phyloP scores from a whole-genome alignment of 2,113 vertebrate species.

The Poeciliopsis retropinna region DNA sequence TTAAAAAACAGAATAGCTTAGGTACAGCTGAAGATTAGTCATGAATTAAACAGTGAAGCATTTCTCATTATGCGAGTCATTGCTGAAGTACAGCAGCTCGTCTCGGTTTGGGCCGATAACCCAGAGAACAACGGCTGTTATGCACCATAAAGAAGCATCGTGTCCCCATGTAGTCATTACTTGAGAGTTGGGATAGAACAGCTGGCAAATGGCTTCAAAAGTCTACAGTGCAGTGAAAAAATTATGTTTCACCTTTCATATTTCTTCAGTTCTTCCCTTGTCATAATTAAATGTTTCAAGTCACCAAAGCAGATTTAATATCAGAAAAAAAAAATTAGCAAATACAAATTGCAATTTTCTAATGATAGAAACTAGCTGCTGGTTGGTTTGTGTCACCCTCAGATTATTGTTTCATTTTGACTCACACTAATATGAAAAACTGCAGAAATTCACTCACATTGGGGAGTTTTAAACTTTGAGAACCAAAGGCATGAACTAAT shows the following conservation, averaged over 20 bases:
- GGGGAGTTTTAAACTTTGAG: background rate
- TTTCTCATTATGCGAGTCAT: slow-evolving; percentile 24
- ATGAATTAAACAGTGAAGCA: slow-evolving; percentile 45
- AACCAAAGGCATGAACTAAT: background rate
- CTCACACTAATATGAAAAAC: too few relatives aligned
- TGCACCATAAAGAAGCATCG: slow-evolving; percentile 41
- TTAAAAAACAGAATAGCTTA: slow-evolving; percentile 1
- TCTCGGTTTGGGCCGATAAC: slow-evolving; percentile 48
- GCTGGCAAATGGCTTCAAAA: slow-evolving; percentile 67
- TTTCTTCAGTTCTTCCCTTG: too few relatives aligned
- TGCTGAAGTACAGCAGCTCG: slow-evolving; percentile 36
- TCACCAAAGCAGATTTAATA: too few relatives aligned
- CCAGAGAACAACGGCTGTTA: slow-evolving; percentile 49
- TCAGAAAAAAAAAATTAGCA: too few relatives aligned
- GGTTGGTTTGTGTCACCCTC: too few relatives aligned
- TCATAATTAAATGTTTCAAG: too few relatives aligned
- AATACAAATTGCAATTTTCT: too few relatives aligned
- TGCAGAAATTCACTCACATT: background rate
- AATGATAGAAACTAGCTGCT: too few relatives aligned
- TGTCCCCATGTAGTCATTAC: slow-evolving; percentile 61
- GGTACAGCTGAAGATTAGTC: slow-evolving; percentile 24
- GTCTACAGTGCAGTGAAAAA: slow-evolving; percentile 28
- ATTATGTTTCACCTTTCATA: too few relatives aligned
- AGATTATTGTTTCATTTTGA: too few relatives aligned
- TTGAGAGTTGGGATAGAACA: slow-evolving; percentile 35